Percentiles rank a stretch among this genome's conserved stretches.
These are phyloP conservation scores for Hylyphantes graminicola DNA, from an alignment of 1,140 invertebrate species.

Conservation along the genomic window DNA sequence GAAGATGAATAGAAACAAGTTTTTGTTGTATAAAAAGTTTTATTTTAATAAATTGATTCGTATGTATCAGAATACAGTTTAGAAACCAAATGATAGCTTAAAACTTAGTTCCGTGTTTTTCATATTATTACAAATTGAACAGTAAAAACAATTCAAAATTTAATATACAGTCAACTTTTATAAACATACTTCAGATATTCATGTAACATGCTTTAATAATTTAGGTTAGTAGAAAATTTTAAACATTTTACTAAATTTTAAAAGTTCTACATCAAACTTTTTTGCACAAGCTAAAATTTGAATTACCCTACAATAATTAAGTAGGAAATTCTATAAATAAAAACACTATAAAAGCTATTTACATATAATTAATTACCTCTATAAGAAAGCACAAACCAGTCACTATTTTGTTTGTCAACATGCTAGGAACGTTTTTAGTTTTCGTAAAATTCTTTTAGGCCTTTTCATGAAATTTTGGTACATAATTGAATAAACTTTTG, in stretches of 20 bases:
- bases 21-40: too few species aligned
- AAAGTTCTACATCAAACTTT: background rate
- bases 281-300: constrained; percentile 5
- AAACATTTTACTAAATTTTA: constrained; percentile 1
- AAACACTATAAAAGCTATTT: constrained; percentile 4
- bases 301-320: background rate
- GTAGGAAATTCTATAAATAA: constrained; percentile 13
- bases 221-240: constrained; percentile 27
- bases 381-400: constrained; percentile 20
- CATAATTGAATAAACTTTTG: too few species aligned
- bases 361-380: background rate
- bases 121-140: too few species aligned
- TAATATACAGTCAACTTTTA: constrained; percentile 16
- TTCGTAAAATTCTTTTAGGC: too few species aligned
- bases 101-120: too few species aligned
- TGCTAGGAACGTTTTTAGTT: too few species aligned
- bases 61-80: too few species aligned
- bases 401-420: background rate
- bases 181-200: constrained; percentile 29
- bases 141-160: too few species aligned
- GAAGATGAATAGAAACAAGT: too few species aligned
- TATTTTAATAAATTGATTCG: too few species aligned
- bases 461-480: too few species aligned
- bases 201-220: constrained; percentile 17
- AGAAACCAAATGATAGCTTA: too few species aligned